Base-by-base conservation (phyloP, 2,797 vertebrate genomes). In the Agapornis canus region DNA sequence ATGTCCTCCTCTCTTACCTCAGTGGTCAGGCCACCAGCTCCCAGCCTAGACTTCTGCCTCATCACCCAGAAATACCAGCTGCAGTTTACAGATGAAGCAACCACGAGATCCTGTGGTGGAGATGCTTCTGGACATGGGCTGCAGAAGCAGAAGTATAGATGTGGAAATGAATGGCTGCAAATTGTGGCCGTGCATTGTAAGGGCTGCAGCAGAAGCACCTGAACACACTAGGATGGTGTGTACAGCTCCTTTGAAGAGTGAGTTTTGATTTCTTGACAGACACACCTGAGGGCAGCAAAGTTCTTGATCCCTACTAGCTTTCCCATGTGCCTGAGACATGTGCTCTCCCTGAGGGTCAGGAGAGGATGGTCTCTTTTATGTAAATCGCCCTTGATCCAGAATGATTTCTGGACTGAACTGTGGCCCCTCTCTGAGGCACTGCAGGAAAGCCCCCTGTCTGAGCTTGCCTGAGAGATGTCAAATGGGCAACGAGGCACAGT, bases 181-280 rank as follows among this genome's bases (percentile, higher is more conserved):
- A 39, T 15, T 35, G 8, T 59, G 31, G 10, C 31, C 32, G 79
- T 54, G 20, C 11, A 16, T 69, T 82, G 40, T 31, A 66, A 59
- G 3, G 13, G 20, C 37, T 75, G 17, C 39, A 52, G 32, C 29
- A 72, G 68, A 64, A 64, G 56, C 9, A 14, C 11, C 21, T 51
- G 48, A 45, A 79, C 42, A 35, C 31, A 4, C 54, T 63, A 10
- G 20, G 18, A 16, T 29, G 45, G 49, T 79, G 21, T 29, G 45
- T 37, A 27, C 0, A 0, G 26, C 29, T 79, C 8, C 16, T 52
- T 4, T 47, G 56, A 52, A 51, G 0, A 2, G 3, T 27, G 12
- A 5, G 22, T 5, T 63, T 68, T 69, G 5, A 21, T 56, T 69
- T 60, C 37, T 42, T 68, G 20, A 35, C 25, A 61, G 40, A 13